These are phyloP conservation scores for Strigamia transsilvanica DNA, from an alignment of 2,888 invertebrate species.

Conservation along the genomic window DNA sequence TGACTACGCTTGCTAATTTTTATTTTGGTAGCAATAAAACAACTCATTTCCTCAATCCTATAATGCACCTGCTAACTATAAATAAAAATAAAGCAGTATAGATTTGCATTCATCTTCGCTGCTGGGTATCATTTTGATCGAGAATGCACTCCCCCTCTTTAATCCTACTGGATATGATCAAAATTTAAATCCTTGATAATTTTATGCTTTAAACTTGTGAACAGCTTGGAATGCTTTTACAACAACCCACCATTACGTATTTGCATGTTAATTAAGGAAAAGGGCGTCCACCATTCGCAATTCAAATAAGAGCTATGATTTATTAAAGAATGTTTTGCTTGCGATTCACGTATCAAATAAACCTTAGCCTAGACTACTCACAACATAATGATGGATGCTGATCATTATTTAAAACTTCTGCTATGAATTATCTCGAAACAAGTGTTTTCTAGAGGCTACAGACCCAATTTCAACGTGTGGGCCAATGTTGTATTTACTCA, in stretches of 20 bases:
- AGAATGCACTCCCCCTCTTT: conserved; percentile 2
- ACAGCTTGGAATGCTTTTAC: conserved; percentile 45
- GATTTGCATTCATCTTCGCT: conserved; percentile 34
- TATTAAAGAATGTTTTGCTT: conserved; percentile 10
- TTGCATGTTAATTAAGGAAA: conserved; percentile 49
- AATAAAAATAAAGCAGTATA: not conserved
- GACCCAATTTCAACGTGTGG: not conserved
- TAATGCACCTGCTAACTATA: conserved; percentile 35
- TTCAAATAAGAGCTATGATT: conserved; percentile 44
- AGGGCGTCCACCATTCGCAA: conserved; percentile 49
- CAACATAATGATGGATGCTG: conserved; percentile 5
- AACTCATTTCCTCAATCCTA: conserved; percentile 28
- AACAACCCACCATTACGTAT: conserved; percentile 39
- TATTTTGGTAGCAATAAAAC: conserved; percentile 14
- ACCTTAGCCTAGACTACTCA: conserved; percentile 3
- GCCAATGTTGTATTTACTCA: not conserved
- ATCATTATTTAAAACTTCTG: conserved; percentile 7
- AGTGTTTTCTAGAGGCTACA: not conserved
- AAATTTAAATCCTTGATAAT: conserved; percentile 49
- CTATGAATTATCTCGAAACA: not conserved
- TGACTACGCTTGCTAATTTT: conserved; percentile 2
- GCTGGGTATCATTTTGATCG: conserved; percentile 13
- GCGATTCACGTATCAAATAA: conserved; percentile 15
- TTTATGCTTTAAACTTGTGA: conserved; percentile 23
- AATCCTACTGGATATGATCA: conserved; percentile 41